A percentile compares a stretch with the other conserved stretches of the same genome.
These are phyloP conservation scores for Poeciliopsis gracilis DNA, from an alignment of 2,797 vertebrate genomes.

Conservation along the genomic window DNA sequence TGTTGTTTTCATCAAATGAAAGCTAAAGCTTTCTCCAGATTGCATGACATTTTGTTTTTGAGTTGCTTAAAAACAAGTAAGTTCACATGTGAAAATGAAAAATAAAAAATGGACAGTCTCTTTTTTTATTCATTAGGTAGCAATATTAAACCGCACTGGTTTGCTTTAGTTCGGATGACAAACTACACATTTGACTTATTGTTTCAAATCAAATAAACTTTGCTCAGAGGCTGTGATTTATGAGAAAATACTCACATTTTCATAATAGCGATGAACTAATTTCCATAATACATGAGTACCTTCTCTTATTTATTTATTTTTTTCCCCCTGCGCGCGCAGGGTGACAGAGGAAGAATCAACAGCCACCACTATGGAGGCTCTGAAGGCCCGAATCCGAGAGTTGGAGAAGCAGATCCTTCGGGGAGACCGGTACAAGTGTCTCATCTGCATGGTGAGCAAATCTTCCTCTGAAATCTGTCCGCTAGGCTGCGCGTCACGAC, in stretches of 20 bases:
- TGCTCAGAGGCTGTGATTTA: neutral
- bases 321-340: constrained; percentile 70
- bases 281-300: no score
- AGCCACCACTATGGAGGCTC: constrained; percentile 96
- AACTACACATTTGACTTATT: neutral
- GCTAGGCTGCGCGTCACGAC: neutral
- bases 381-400: constrained; percentile 98
- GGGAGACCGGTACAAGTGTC: constrained; percentile 99
- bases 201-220: neutral
- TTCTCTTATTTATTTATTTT: neutral
- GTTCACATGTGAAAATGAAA: no score
- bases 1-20: neutral
- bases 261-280: no score
- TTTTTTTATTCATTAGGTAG: neutral
- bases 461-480: neutral
- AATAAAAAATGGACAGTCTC: neutral
- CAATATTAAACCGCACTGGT: neutral
- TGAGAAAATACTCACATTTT: neutral
- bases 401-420: constrained; percentile 97
- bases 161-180: neutral
- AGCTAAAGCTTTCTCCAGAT: neutral
- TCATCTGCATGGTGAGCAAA: constrained; percentile 98
- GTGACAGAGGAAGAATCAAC: constrained; percentile 98
- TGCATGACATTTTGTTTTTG: neutral
- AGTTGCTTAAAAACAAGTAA: neutral